Evolutionary conservation across 1,140 invertebrate species (phyloP), one percentile per base, ranked within the genome.

Genomic region (Rhagoletis zephyria): DNA sequence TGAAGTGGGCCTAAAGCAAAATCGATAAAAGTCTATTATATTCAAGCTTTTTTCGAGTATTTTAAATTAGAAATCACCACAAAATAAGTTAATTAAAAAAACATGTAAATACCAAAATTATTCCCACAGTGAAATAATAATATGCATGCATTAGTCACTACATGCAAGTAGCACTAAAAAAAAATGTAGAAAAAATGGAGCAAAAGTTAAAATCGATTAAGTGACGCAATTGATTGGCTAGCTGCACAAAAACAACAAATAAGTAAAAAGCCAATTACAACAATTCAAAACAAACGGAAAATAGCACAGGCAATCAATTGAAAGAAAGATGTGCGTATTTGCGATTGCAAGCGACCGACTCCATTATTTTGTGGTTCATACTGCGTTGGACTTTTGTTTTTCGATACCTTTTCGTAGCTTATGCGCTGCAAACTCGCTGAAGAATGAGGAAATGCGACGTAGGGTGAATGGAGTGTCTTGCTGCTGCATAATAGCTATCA

Each of bases 131-230:
- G 30, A 30, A 30, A 30, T 30, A 30, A 30, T 30, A 30, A 30
- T 30, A 30, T 30, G 30, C 30, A 30, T 30, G 30, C 30, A 30
- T 30, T 30, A 30, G 30, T 30, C 30, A 56, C 51, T 56, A 56
- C 2, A 10, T 56, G 10, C 5, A 56, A 1, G 2, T 5, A 56
- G 51, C 51, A 10, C 51, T 10, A 56, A 10, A 56, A 56, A 56
- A 67, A 19, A 67, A 74, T 45, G 30, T 30, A 30, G 1, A 48
- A 74, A 65, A 65, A 74, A 74, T 74, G n/a, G 67, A 67, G 65
- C 65, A 67, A 19, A 14, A 74, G 67, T 74, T 74, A 48, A 74
- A 45, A 74, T 74, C 67, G 67, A 74, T 74, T 74, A n/a, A 74
- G 16, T 74, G 67, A 48, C 10, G 67, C 67, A 74, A 74, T 74